Evolutionary conservation across 2,888 invertebrate species (phyloP).

Genomic region (Drosophila bunnanda): DNA sequence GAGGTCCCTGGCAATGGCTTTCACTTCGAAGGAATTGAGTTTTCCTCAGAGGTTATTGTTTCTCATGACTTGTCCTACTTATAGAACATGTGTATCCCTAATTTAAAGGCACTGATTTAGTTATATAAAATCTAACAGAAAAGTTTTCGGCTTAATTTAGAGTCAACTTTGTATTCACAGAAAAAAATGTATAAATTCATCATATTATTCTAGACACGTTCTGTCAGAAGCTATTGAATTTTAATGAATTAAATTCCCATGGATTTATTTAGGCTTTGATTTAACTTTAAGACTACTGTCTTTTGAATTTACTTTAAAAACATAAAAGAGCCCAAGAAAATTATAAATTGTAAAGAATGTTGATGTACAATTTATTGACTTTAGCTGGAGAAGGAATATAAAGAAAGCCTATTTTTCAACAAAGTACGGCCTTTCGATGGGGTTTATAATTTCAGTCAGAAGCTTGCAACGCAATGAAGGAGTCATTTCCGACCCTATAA

Average conservation of each 20-base stretch:
- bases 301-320: background rate
- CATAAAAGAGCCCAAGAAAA: too few relatives aligned
- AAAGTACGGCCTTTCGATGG: too few relatives aligned
- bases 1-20: slow-evolving; percentile 15
- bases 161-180: background rate
- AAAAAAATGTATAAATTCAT: background rate
- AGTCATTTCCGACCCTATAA: too few relatives aligned
- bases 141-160: background rate
- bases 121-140: background rate
- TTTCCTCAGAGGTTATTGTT: slow-evolving; percentile 1
- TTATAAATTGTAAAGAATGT: too few relatives aligned
- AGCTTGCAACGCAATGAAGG: too few relatives aligned
- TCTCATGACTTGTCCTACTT: background rate
- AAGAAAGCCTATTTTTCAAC: too few relatives aligned
- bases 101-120: background rate
- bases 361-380: too few relatives aligned
- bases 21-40: slow-evolving; percentile 14
- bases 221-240: background rate
- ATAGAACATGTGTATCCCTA: background rate
- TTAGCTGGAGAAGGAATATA: too few relatives aligned
- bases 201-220: background rate
- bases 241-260: background rate
- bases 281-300: background rate
- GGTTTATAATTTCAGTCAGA: too few relatives aligned
- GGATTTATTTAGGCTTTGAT: background rate